A percentile compares a stretch with the other conserved stretches of the same genome.
Evolutionary conservation across 1,140 invertebrate genomes (phyloP).

Genomic region (Sitophilus oryzae): DNA sequence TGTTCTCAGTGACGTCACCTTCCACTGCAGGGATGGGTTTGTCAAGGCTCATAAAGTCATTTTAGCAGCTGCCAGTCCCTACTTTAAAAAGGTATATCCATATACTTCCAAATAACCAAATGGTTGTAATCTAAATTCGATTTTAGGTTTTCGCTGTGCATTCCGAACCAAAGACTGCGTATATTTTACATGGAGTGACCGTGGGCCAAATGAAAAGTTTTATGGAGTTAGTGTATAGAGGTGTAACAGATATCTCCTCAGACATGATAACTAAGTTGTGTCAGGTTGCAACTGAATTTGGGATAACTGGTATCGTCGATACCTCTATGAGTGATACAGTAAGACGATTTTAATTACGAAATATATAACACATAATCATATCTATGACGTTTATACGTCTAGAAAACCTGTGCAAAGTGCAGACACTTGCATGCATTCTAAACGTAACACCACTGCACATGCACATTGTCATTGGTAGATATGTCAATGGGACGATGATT

Average conservation of each 20-base stretch:
- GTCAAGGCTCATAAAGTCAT: constrained; percentile 66
- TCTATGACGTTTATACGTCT: too few species aligned
- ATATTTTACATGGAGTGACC: constrained; percentile 31
- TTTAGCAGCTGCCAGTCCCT: constrained; percentile 67
- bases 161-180: constrained; percentile 32
- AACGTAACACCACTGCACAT: too few species aligned
- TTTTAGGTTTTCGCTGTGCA: constrained; percentile 33
- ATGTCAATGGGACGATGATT: too few species aligned
- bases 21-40: constrained; percentile 59
- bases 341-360: too few species aligned
- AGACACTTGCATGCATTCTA: too few species aligned
- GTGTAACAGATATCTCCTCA: constrained; percentile 30
- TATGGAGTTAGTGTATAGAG: constrained; percentile 37
- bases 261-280: constrained; percentile 27
- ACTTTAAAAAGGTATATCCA: constrained; percentile 53
- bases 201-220: constrained; percentile 28
- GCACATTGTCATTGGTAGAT: too few species aligned
- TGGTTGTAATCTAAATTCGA: neutral
- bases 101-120: too few species aligned
- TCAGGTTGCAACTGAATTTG: constrained; percentile 33
- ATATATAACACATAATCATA: too few species aligned
- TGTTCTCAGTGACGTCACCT: constrained; percentile 59
- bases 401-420: too few species aligned
- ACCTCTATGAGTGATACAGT: too few species aligned
- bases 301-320: constrained; percentile 29